Percentiles rank a stretch among this genome's conserved stretches.
phyloP scores from a whole-genome alignment of 2,113 vertebrate genomes.

The Xenopus tropicalis region DNA sequence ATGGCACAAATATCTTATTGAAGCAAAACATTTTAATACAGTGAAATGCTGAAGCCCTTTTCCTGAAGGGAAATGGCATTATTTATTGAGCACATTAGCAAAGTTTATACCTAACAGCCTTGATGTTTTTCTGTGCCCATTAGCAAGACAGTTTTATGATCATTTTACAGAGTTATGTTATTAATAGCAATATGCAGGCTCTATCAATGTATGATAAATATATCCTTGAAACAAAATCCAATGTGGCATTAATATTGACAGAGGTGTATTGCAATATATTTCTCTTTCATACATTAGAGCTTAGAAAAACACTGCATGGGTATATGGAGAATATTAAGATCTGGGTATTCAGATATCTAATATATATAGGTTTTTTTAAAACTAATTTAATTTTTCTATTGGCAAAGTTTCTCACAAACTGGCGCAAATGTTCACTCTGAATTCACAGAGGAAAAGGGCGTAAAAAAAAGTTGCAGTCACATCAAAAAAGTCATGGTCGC shows the following conservation, averaged over 20 bases:
- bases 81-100: constrained; percentile 34
- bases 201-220: constrained; percentile 43
- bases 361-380: too few relatives aligned
- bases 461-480: too few relatives aligned
- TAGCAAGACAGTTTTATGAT: constrained; percentile 32
- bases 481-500: too few relatives aligned
- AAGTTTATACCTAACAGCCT: constrained; percentile 25
- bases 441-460: too few relatives aligned
- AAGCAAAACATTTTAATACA: constrained; percentile 17
- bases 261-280: constrained; percentile 42
- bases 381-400: too few relatives aligned
- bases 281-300: background rate
- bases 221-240: constrained; percentile 40
- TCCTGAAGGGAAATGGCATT: constrained; percentile 42
- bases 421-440: too few relatives aligned
- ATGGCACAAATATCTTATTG: constrained; percentile 37
- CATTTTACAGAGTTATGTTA: constrained; percentile 37
- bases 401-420: too few relatives aligned
- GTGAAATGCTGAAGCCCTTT: constrained; percentile 23
- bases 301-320: constrained; percentile 16
- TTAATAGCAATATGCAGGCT: constrained; percentile 38
- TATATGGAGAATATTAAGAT: too few relatives aligned
- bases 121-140: constrained; percentile 28
- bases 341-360: too few relatives aligned
- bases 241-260: constrained; percentile 32